Evolutionary conservation across 2,888 invertebrate genomes (phyloP).

Genomic region (Cryptophagus acutangulus): DNA sequence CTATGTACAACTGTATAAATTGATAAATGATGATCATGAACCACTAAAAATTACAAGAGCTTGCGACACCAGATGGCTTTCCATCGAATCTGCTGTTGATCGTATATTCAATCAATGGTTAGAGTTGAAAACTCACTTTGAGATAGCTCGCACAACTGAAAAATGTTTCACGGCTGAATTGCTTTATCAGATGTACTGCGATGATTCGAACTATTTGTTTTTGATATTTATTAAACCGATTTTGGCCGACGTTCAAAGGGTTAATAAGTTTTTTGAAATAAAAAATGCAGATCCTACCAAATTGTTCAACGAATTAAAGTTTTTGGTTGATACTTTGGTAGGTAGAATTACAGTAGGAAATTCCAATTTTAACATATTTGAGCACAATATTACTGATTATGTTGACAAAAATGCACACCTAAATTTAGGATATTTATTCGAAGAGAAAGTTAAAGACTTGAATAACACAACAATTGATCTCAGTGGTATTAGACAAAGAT

Average conservation of each 20-base stretch:
- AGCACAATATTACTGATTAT: too few species aligned
- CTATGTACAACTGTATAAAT: conserved; percentile 23
- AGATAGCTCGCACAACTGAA: not conserved
- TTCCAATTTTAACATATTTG: conserved; percentile 5
- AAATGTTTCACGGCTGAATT: not conserved
- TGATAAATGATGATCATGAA: conserved; percentile 27
- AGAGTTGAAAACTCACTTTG: conserved; percentile 21
- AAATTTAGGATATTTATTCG: too few species aligned
- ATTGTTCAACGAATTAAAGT: conserved; percentile 12
- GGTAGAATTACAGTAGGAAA: conserved; percentile 5
- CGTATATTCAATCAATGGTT: conserved; percentile 33
- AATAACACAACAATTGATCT: conserved; percentile 14
- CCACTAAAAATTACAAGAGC: conserved; percentile 26
- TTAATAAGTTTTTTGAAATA: conserved; percentile 24
- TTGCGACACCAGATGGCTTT: conserved; percentile 28
- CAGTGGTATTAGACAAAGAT: conserved; percentile 9
- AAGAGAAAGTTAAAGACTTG: conserved; percentile 18
- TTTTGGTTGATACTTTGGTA: conserved; percentile 8
- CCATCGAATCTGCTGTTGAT: conserved; percentile 31
- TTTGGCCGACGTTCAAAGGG: conserved; percentile 25
- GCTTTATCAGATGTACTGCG: conserved; percentile 24
- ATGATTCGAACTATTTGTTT: conserved; percentile 27
- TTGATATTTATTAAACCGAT: conserved; percentile 27
- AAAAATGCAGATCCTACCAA: conserved; percentile 21
- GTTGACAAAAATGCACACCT: too few species aligned